Conservation (phyloP, 2,888 invertebrate genomes). For the Phyto melanocephala region DNA sequence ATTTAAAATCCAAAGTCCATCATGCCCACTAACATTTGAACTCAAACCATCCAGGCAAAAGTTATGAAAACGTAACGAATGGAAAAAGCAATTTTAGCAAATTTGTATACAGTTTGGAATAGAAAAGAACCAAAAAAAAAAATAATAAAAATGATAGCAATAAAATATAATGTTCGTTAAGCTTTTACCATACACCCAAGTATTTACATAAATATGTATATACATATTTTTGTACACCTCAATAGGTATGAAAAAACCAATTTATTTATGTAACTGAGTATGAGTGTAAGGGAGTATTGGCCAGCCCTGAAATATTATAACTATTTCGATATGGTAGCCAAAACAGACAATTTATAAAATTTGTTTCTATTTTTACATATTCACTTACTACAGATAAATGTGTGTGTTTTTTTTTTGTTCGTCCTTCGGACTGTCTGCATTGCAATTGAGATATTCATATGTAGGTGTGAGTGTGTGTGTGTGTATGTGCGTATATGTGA, state of each 20-base stretch:
- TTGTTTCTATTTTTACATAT: not conserved
- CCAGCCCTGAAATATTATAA: no score
- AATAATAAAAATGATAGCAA: not conserved
- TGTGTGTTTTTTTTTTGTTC: not conserved
- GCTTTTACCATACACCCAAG: not conserved
- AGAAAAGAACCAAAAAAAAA: not conserved
- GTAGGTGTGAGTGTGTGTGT: not conserved
- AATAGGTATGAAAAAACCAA: no score
- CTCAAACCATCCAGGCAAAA: not conserved
- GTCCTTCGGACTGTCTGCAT: not conserved
- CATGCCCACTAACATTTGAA: not conserved
- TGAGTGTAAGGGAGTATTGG: no score
- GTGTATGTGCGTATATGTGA: no score
- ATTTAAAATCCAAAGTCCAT: not conserved
- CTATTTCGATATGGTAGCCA: no score
- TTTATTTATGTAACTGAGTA: no score
- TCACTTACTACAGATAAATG: not conserved
- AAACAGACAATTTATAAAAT: no score
- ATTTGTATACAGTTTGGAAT: not conserved
- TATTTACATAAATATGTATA: not conserved
- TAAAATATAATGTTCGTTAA: not conserved
- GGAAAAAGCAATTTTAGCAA: slow-evolving; percentile 6
- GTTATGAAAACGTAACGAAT: not conserved
- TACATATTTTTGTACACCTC: not conserved
- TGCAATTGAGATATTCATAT: not conserved